Base-by-base conservation (phyloP, 2,888 invertebrate species). In the Mellilla xanthometata region DNA sequence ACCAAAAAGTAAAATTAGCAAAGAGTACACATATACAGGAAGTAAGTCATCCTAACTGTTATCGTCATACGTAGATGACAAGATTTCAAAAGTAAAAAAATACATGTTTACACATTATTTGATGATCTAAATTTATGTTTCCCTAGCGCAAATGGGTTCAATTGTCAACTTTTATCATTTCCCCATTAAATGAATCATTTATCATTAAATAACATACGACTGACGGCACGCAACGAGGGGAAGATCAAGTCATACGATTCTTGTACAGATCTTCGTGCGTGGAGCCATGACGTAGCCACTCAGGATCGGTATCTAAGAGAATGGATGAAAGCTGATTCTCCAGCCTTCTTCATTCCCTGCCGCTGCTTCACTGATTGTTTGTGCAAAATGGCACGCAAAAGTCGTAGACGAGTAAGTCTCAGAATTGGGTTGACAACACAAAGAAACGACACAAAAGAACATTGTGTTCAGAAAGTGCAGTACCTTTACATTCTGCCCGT, bases 201-300 rank as follows among this genome's bases (percentile, higher is more conserved):
- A 34, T 31, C 42, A 43, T 42, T 41, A 24, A 47, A 54, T 27
- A 61, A 59, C 31, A 49, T 73, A 40, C 59, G 59, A 45, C 72
- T 90, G 29, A 61, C 70, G 32, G 67, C 83, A 52, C 81, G 90
- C 33, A 86, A 87, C 72, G 92, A 91, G 61, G 90, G 91, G 36
- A 87, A 90, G 53, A 72, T 92, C 43, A 91, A 91, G 66, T 75
- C 85, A 0, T 85, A 85, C 52, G 84, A 86, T 24, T 92, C 92
- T 39, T 91, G 91, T 55, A 61, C 64, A 15, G 91, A 92, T 64
- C 52, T 90, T 24, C 77, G 91, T 57, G 91, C 92, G 54, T 92
- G 92, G 92, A 91, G 90, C 63, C 87, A 90, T 63, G 86, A 90
- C 61, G 41, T 49, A 11, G 49, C 55, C 28, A 55, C 32, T 5